These are phyloP conservation scores for Amiota mariae DNA, from an alignment of 2,888 invertebrate species.

Conservation along the genomic window DNA sequence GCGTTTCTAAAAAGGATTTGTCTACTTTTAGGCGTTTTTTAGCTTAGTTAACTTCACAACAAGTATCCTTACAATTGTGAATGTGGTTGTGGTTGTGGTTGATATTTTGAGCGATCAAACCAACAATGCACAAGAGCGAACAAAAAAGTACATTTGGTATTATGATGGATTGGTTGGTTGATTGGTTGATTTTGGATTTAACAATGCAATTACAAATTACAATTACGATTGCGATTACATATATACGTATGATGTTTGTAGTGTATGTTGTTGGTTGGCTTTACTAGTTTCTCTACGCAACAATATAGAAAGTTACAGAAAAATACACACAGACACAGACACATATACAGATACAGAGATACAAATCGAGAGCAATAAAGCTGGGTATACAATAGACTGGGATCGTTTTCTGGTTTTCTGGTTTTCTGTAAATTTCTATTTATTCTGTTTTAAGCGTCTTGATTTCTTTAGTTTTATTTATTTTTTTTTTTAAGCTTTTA, in stretches of 20 bases:
- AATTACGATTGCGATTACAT: too few relatives aligned
- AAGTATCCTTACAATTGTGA: too few relatives aligned
- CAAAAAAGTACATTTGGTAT: too few relatives aligned
- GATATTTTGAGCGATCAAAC: too few relatives aligned
- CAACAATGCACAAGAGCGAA: too few relatives aligned
- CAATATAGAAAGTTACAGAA: not conserved
- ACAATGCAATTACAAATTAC: too few relatives aligned
- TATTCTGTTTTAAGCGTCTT: not conserved
- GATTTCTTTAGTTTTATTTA: slow-evolving; percentile 2
- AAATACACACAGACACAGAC: slow-evolving; percentile 8
- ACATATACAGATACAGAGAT: slow-evolving; percentile 17
- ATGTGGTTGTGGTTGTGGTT: too few relatives aligned
- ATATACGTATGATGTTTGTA: too few relatives aligned
- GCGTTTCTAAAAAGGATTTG: slow-evolving; percentile 27
- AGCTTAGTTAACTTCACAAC: slow-evolving; percentile 24
- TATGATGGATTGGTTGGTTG: too few relatives aligned
- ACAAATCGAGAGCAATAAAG: slow-evolving; percentile 21
- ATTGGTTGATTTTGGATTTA: too few relatives aligned
- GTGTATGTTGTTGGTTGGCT: not conserved
- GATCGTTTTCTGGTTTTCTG: not conserved
- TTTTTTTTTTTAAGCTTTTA: not conserved
- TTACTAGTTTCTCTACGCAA: not conserved
- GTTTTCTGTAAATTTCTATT: not conserved
- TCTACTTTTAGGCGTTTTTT: slow-evolving; percentile 39
- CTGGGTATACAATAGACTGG: slow-evolving; percentile 3